Evolutionary conservation across 2,797 vertebrate species (phyloP).

Genomic region (Microhierax caerulescens): DNA sequence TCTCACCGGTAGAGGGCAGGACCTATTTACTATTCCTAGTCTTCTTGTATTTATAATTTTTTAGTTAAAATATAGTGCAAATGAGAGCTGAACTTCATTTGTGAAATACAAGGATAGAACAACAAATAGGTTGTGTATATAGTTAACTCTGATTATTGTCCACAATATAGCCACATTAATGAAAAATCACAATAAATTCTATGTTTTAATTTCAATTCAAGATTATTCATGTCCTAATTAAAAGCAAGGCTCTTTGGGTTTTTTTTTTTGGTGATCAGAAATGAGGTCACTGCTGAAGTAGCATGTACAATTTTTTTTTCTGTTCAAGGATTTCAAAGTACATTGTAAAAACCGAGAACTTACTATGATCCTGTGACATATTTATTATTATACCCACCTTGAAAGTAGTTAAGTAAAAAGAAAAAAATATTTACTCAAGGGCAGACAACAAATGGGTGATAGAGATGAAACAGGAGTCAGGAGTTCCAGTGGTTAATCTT

Average conservation of each 20-base stretch:
- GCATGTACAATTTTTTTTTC: fast-evolving
- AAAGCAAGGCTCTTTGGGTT: not conserved
- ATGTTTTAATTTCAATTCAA: slow-evolving; percentile 12
- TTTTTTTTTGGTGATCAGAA: not conserved
- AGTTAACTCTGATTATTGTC: not conserved
- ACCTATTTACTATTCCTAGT: not conserved
- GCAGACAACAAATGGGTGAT: not conserved
- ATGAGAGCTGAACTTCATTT: not conserved
- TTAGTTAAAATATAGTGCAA: not conserved
- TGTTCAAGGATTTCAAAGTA: not conserved
- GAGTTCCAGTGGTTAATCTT: not conserved
- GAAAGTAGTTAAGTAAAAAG: not conserved
- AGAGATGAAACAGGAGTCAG: not conserved
- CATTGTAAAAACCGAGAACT: not conserved
- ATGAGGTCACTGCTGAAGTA: not conserved
- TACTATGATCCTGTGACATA: not conserved
- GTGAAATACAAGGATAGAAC: not conserved
- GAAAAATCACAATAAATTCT: not conserved
- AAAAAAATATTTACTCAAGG: not conserved
- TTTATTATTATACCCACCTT: not conserved
- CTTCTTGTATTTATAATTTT: not conserved
- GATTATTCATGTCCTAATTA: slow-evolving; percentile 1
- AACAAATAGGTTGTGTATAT: not conserved
- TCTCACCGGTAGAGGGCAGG: not conserved
- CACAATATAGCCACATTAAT: not conserved